Conservation (phyloP, 2,113 vertebrate genomes). For the Apodemus sylvaticus region DNA sequence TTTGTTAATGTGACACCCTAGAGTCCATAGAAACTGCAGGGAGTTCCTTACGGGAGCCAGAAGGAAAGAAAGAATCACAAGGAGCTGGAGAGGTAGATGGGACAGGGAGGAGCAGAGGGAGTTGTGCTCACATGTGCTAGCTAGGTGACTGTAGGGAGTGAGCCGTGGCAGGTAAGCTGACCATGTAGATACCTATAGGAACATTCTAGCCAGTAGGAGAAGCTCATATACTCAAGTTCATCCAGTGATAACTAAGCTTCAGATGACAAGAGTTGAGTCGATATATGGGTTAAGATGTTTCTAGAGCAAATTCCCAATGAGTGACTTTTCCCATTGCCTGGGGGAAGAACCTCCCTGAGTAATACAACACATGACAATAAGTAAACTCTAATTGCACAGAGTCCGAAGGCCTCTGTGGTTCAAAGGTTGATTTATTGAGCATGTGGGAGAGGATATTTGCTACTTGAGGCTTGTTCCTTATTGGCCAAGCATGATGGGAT, state of each 20-base stretch:
- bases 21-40: accelerated
- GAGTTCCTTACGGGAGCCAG: accelerated
- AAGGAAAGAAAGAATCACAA: accelerated
- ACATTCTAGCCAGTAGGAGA: neutral
- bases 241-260: neutral
- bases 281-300: neutral
- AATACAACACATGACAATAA: neutral
- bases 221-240: neutral
- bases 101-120: neutral
- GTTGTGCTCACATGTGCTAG: neutral
- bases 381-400: neutral
- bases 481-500: neutral
- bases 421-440: neutral
- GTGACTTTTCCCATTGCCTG: neutral
- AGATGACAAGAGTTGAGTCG: neutral
- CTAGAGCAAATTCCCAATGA: neutral
- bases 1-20: neutral
- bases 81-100: neutral
- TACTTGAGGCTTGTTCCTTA: neutral
- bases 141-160: too few species aligned
- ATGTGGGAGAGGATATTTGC: neutral
- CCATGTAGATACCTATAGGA: neutral
- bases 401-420: neutral
- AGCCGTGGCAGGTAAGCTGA: too few species aligned
- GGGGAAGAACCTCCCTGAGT: neutral